Conservation (phyloP, 2,113 vertebrate genomes). For the Corvus moneduloides region DNA sequence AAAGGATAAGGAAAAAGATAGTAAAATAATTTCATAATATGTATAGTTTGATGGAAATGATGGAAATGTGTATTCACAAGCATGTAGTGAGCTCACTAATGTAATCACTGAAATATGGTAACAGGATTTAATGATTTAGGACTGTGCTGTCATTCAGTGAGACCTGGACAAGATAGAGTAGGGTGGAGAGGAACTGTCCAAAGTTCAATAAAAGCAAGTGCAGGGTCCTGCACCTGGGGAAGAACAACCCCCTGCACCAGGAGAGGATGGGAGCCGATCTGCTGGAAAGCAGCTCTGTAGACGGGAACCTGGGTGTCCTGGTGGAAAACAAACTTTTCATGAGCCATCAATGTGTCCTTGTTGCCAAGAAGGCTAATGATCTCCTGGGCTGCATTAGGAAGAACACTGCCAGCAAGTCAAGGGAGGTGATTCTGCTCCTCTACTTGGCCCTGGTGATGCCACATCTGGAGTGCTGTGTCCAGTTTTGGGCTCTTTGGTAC, state of each 20-base stretch:
- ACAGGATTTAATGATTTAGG: not conserved
- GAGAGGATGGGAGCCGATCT: not conserved
- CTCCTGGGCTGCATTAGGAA: too few species aligned
- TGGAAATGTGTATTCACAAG: not conserved
- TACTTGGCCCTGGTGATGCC: not conserved
- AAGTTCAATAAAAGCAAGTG: not conserved
- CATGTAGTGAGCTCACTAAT: not conserved
- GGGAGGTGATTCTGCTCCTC: not conserved
- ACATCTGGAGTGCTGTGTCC: not conserved
- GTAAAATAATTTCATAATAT: not conserved
- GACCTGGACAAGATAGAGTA: not conserved
- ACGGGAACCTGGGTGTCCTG: not conserved
- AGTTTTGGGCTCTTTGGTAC: not conserved
- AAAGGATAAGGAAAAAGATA: not conserved
- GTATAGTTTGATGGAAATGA: not conserved
- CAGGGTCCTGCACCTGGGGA: not conserved
- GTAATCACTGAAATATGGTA: not conserved
- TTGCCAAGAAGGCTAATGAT: too few species aligned
- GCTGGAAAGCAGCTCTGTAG: not conserved
- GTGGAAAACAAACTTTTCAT: rapidly evolving
- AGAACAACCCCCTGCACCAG: not conserved
- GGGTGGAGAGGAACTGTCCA: not conserved
- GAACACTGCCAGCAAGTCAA: not conserved
- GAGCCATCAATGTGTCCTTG: not conserved
- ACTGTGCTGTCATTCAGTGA: not conserved